Conservation (phyloP, 37 sponge, comb jelly and placozoan genomes). For the Spongia lamella region DNA sequence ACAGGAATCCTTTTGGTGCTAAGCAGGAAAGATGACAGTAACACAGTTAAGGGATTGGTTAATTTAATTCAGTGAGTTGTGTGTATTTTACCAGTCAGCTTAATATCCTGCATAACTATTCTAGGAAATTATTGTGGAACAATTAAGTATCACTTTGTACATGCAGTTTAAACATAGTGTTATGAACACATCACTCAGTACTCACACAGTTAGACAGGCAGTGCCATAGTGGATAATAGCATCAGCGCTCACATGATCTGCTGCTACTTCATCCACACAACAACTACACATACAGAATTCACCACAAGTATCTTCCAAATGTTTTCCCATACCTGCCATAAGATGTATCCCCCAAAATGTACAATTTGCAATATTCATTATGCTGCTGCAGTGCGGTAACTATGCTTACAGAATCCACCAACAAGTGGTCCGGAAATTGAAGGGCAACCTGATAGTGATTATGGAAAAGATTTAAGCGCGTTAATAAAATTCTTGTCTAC, state of each 20-base stretch:
- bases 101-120: too few species aligned
- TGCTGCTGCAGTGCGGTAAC: constrained; percentile 11
- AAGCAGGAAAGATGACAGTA: not conserved
- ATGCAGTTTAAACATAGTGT: not conserved
- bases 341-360: constrained; percentile 82
- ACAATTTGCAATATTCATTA: constrained; percentile 7
- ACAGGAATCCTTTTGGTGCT: constrained; percentile 80
- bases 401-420: constrained; percentile 63
- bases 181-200: not conserved
- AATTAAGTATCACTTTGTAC: too few species aligned
- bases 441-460: constrained; percentile 70
- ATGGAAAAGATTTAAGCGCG: not conserved
- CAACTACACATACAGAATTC: constrained; percentile 45
- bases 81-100: too few species aligned
- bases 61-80: too few species aligned
- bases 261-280: constrained; percentile 95
- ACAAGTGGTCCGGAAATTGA: constrained; percentile 88
- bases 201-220: constrained; percentile 82
- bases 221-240: constrained; percentile 93
- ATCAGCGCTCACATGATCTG: constrained; percentile 74
- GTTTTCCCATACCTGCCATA: constrained; percentile 75
- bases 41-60: not conserved
- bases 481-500: constrained; percentile 2
- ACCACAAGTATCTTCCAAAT: not conserved
- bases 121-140: too few species aligned